Conservation (phyloP, 2,888 invertebrate species). For the Lamproptera curius region DNA sequence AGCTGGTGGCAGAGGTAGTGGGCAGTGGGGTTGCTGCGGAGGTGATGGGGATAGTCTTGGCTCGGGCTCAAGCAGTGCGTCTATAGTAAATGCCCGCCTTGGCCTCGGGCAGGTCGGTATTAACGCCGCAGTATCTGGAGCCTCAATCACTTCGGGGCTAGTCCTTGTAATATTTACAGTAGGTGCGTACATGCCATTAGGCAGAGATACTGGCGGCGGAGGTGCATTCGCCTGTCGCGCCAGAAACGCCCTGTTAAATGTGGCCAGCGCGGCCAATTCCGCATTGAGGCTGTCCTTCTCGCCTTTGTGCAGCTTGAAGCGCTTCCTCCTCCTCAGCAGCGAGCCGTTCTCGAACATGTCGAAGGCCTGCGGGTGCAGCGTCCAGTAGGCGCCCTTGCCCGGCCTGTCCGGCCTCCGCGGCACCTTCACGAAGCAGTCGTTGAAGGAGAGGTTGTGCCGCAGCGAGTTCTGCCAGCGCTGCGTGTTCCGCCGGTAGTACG, state of each 20-base stretch:
- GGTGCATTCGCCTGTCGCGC: slow-evolving; percentile 70
- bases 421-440: slow-evolving; percentile 96
- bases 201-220: slow-evolving; percentile 55
- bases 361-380: slow-evolving; percentile 88
- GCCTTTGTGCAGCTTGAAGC: slow-evolving; percentile 89
- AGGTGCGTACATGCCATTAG: slow-evolving; percentile 58
- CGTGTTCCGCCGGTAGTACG: slow-evolving; percentile 91
- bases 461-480: slow-evolving; percentile 91
- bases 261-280: slow-evolving; percentile 85
- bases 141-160: slow-evolving; percentile 65
- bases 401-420: slow-evolving; percentile 88
- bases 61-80: slow-evolving; percentile 89
- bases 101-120: slow-evolving; percentile 59
- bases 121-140: slow-evolving; percentile 55
- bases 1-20: slow-evolving; percentile 56
- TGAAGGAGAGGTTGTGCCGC: slow-evolving; percentile 96
- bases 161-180: slow-evolving; percentile 49
- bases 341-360: slow-evolving; percentile 95
- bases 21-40: slow-evolving; percentile 62
- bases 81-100: slow-evolving; percentile 90
- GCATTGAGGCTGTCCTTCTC: slow-evolving; percentile 80
- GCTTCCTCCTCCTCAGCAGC: slow-evolving; percentile 85
- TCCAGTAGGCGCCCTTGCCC: slow-evolving; percentile 92
- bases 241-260: slow-evolving; percentile 84
- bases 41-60: slow-evolving; percentile 74